Base-by-base conservation (phyloP, 2,113 vertebrate species). In the Cyanocitta stelleri region DNA sequence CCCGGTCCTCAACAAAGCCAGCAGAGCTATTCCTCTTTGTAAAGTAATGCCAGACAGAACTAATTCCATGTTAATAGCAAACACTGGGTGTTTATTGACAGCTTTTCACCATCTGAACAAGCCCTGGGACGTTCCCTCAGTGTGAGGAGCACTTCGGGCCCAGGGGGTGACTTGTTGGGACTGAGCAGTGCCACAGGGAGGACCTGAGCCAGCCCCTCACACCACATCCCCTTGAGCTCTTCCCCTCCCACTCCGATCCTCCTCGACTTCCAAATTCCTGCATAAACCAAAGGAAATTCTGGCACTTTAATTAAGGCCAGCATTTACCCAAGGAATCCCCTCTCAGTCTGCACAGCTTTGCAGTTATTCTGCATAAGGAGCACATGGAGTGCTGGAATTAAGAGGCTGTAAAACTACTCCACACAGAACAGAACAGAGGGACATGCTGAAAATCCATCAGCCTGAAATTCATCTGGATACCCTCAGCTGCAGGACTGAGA, bases 361-460 rank as follows among this genome's bases (percentile, higher is more conserved):
- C 59, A 43, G 81, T 85, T 52, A 44, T 3, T 27, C 69, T 44
- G 51, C 51, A 18, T 7, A 62, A 92, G 79, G 15, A 87, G 85
- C 75, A 51, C 75, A 43, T 0, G 11, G 71, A 93, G n/a, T 37
- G 54, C 63, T 58, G 83, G 83, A 85, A 90, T 95, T 88, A 93
- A 86, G n/a, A 73, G 72, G 78, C 74, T 94, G 39, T 80, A 74
- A 91, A 87, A 87, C 67, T 92, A 95, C 95, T 88, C 92, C 71
- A 37, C 39, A 77, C 33, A 77, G 77, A 32, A 54, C 44, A 46
- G 75, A n/a, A 33, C 14, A 77, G 76, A 90, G 75, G 37, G 54
- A 41, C 82, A 66, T 7, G 17, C 85, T 88, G 83, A 43, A 79
- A 92, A 92, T 66, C 55, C 30, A 51, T 76, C 82, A 73, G 55